Evolutionary conservation across 2,888 invertebrate genomes (phyloP).

Genomic region (Liposcelis brunnea): DNA sequence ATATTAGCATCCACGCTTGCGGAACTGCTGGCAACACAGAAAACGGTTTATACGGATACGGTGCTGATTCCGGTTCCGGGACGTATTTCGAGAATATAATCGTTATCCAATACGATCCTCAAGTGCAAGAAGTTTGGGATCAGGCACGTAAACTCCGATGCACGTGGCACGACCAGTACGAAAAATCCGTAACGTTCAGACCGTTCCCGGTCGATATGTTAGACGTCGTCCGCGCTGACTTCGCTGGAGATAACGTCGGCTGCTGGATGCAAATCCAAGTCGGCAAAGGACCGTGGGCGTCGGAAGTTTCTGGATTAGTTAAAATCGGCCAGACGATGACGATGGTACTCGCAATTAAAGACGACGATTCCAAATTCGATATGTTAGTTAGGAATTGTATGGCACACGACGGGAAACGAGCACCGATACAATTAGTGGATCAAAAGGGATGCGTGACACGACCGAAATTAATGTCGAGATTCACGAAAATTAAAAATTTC

Average conservation of each 20-base stretch:
- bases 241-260: conserved; percentile 87
- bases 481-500: conserved; percentile 89
- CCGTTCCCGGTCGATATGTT: conserved; percentile 92
- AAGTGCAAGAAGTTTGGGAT: conserved; percentile 90
- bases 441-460: conserved; percentile 82
- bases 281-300: conserved; percentile 89
- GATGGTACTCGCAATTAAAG: conserved; percentile 88
- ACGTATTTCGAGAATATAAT: conserved; percentile 89
- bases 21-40: conserved; percentile 86
- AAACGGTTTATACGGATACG: conserved; percentile 73
- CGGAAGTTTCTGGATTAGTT: conserved; percentile 82
- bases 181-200: conserved; percentile 85
- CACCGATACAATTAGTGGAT: conserved; percentile 84
- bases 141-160: conserved; percentile 81
- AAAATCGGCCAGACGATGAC: conserved; percentile 95
- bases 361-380: conserved; percentile 87
- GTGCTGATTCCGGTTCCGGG: conserved; percentile 74
- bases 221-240: conserved; percentile 86
- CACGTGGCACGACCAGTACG: conserved; percentile 91
- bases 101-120: conserved; percentile 80
- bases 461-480: conserved; percentile 82
- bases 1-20: conserved; percentile 79
- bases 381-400: conserved; percentile 89
- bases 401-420: conserved; percentile 85
- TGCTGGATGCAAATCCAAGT: conserved; percentile 98